Base-by-base conservation (phyloP, 2,113 vertebrate species). In the Entomyzon cyanotis region DNA sequence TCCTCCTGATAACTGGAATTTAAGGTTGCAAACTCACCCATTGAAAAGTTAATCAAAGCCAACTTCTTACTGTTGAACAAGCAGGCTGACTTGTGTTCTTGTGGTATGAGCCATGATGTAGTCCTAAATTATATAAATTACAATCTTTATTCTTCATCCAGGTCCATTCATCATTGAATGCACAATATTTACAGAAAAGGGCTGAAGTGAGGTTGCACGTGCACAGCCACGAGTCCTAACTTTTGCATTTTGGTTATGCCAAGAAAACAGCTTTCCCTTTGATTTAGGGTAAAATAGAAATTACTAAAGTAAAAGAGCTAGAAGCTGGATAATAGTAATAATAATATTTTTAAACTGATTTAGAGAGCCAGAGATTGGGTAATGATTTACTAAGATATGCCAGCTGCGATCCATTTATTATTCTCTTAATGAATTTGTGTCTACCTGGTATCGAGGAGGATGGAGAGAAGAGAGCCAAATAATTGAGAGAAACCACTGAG, bases 1-100 rank as follows among this genome's bases (percentile, higher is more conserved):
- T 96, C 87, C 56, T 87, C 90, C 62, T 55, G 73, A 71, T 89
- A 90, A 85, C 55, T 77, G 91, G 68, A 96, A 94, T 88, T 85
- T 65, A 91, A 86, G 46, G 82, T 55, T 95, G 73, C 68, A 95
- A 91, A 85, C 53, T 42, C 58, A 62, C 55, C 31, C 53, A 52
- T 21, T 42, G 70, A 60, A 89, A 95, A 87, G 74, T 50, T 88
- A 83, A 62, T 69, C 44, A 74, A 86, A 94, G 67, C 42, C 55
- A 94, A 52, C 49, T 67, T 42, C 56, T 92, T 44, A n/a, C 33
- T 52, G 23, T 39, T 79, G 65, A 93, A 84, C 41, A 83, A 80
- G 76, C 46, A 91, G 64, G 24, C 55, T 35, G 33, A 46, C 67
- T 77, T n/a, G 42, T 63, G 47, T 69, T 76, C 68, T 76, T 76